phyloP scores from a whole-genome alignment of 2,797 vertebrate species.

The Epinephelus coioides region DNA sequence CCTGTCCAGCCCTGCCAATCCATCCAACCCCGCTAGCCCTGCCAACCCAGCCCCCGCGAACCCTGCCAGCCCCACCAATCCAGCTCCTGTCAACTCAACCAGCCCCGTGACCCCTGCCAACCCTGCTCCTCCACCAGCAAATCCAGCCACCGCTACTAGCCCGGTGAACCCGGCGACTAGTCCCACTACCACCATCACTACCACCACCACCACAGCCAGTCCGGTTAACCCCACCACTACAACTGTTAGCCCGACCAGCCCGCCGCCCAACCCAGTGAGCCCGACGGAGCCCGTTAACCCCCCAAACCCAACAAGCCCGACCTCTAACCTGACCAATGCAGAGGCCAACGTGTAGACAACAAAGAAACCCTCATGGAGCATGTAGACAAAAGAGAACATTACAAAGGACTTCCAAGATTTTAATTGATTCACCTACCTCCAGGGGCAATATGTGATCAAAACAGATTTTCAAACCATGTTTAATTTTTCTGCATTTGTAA shows the following conservation, averaged over 20 bases:
- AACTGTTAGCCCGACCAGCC: conserved; percentile 74
- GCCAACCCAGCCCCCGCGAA: conserved; percentile 56
- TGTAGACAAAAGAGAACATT: conserved; percentile 90
- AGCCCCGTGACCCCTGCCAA: conserved; percentile 10
- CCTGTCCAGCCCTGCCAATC: conserved; percentile 71
- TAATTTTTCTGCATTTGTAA: conserved; percentile 84
- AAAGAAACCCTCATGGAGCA: conserved; percentile 85
- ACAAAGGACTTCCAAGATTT: conserved; percentile 96
- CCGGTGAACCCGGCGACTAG: conserved; percentile 71
- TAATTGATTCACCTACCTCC: conserved; percentile 98
- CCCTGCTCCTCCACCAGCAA: conserved; percentile 33
- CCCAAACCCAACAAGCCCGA: conserved; percentile 74
- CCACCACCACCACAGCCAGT: conserved; percentile 50
- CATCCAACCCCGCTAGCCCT: conserved; percentile 59
- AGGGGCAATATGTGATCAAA: conserved; percentile 92
- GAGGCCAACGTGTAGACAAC: conserved; percentile 96
- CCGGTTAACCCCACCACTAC: conserved; percentile 60
- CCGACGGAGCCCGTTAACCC: conserved; percentile 72
- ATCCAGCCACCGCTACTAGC: conserved; percentile 61
- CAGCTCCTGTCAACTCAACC: conserved; percentile 3
- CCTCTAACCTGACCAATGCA: conserved; percentile 90
- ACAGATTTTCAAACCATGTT: conserved; percentile 79
- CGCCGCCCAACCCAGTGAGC: conserved; percentile 65
- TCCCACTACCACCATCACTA: conserved; percentile 55
- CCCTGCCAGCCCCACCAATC: conserved; percentile 54